phyloP scores from a whole-genome alignment of 2,888 invertebrate species.

The Troides oblongomaculatus region DNA sequence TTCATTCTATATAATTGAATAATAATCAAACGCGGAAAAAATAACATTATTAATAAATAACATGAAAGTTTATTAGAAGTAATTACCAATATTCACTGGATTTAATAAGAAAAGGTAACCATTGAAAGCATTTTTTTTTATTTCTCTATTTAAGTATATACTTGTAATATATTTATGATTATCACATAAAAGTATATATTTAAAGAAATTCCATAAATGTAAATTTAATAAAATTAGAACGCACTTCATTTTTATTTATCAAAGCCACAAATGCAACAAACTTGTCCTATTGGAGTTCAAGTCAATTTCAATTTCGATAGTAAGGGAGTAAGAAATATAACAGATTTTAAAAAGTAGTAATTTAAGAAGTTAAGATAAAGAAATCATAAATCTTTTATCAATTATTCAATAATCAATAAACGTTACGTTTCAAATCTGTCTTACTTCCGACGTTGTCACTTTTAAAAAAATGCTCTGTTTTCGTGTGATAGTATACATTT shows the following conservation, averaged over 20 bases:
- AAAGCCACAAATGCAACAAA: not conserved
- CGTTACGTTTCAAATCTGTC: too few species aligned
- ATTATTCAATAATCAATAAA: too few species aligned
- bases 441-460: too few species aligned
- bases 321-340: not conserved
- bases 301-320: not conserved
- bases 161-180: not conserved
- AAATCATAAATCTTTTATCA: too few species aligned
- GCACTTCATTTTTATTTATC: not conserved
- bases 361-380: not conserved
- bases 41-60: not conserved
- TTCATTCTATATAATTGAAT: not conserved
- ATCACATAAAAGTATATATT: not conserved
- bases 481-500: too few species aligned
- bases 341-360: not conserved
- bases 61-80: too few species aligned
- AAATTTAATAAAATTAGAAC: not conserved
- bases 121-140: not conserved
- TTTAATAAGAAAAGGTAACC: not conserved
- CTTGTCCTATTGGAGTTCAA: not conserved
- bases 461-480: too few species aligned
- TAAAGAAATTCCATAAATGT: not conserved
- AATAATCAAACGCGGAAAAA: not conserved
- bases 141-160: not conserved
- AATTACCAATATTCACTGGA: not conserved